Percentiles rank a stretch among this genome's conserved stretches.
Conservation (phyloP, 2,888 invertebrate genomes). For the Tiphia femorata region DNA sequence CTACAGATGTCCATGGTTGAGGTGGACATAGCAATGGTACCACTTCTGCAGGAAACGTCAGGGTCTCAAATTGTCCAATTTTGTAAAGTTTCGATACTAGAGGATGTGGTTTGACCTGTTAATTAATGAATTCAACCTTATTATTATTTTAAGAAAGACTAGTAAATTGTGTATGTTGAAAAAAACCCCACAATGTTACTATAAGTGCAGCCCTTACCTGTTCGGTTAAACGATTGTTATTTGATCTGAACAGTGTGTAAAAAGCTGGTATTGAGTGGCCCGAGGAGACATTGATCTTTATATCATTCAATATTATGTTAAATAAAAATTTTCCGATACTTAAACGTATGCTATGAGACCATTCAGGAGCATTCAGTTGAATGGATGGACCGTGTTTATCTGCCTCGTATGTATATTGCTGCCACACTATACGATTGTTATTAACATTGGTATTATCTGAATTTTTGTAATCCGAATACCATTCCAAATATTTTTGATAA, state of each 20-base stretch:
- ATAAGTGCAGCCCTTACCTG: slow-evolving; percentile 74
- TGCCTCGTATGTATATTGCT: slow-evolving; percentile 72
- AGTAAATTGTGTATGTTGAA: background rate
- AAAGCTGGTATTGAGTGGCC: slow-evolving; percentile 89
- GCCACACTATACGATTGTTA: slow-evolving; percentile 78
- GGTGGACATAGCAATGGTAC: slow-evolving; percentile 88
- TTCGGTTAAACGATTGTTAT: slow-evolving; percentile 75
- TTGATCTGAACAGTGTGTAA: slow-evolving; percentile 82
- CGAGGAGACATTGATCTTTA: slow-evolving; percentile 86
- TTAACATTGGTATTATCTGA: slow-evolving; percentile 70
- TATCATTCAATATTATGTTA: slow-evolving; percentile 86
- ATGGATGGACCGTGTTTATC: slow-evolving; percentile 52
- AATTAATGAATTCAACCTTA: no score
- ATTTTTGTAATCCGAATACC: slow-evolving; percentile 72
- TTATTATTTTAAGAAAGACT: background rate
- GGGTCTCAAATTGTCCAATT: slow-evolving; percentile 76
- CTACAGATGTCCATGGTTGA: slow-evolving; percentile 82
- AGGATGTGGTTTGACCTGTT: slow-evolving; percentile 84
- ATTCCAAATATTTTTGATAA: slow-evolving; percentile 76
- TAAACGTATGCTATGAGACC: slow-evolving; percentile 77
- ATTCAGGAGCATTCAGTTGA: slow-evolving; percentile 73
- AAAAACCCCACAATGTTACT: no score
- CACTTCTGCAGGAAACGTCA: slow-evolving; percentile 80
- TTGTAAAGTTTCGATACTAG: slow-evolving; percentile 78
- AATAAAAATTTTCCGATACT: slow-evolving; percentile 88